Evolutionary conservation across 1,140 invertebrate genomes (phyloP), one percentile per base, ranked within the genome.

Genomic region (Pseudoatta argentina): DNA sequence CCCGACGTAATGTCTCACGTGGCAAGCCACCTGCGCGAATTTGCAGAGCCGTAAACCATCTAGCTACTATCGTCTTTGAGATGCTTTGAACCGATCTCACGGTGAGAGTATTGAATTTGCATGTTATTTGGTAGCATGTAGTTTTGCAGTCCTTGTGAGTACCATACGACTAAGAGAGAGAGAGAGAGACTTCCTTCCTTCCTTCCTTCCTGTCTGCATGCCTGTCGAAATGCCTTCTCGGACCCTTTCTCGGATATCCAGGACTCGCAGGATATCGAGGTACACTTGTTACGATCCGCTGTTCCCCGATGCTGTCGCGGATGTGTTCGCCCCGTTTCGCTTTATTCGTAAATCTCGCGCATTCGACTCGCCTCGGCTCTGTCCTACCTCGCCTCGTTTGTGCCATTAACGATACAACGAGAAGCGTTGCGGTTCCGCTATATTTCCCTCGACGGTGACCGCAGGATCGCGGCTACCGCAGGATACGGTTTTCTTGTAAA

Each of bases 41-140:
- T 87, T 86, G 63, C 72, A 53, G 67, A 55, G 24, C 39, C 63
- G 72, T 69, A 76, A 77, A 86, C 82, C 71, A 53, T 51, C 76
- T 48, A 61, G 69, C 69, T 34, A 63, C 67, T 30, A 48, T 75
- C 86, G 87, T 88, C 87, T 87, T 88, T 88, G 87, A 87, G 61
- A 75, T 18, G 85, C 87, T 88, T 88, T 88, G 87, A 88, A 39
- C 61, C 69, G 76, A 71, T 81, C 85, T 85, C 77, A 64, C 77
- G 69, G 69, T 81, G 63, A 86, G 87, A 87, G 87, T 87, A 88
- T 88, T 88, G 85, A 87, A 88, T 88, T 88, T 88, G 87, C 87
- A 88, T 88, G 71, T 87, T 88, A 88, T 88, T 88, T 81, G 71
- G 69, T 82, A 69, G 77, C 77, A 59, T 76, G 85, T 87, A 88